Conservation (phyloP, 1,140 invertebrate genomes). For the Acromyrmex heyeri region DNA sequence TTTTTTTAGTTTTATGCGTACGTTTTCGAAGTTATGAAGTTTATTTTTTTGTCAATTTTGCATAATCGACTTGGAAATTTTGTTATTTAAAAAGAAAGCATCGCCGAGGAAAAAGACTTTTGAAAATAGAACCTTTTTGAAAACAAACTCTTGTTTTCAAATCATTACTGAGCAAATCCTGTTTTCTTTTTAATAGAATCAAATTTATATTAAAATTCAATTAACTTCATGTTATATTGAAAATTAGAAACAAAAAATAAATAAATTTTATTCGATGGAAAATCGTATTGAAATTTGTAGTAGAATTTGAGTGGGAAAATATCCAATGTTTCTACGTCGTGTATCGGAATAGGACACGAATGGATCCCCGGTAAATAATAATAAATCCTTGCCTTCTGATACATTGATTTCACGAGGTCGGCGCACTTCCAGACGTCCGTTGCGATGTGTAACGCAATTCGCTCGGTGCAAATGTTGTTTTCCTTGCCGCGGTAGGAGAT, state of each 20-base stretch:
- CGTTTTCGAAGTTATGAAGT: neutral
- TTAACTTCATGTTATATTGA: neutral
- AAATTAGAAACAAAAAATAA: neutral
- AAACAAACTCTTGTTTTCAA: neutral
- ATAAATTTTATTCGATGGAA: neutral
- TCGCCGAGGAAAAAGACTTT: neutral
- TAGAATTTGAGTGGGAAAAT: neutral
- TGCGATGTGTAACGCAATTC: slow-evolving; percentile 50
- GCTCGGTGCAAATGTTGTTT: slow-evolving; percentile 31
- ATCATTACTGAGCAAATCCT: neutral
- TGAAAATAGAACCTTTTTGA: neutral
- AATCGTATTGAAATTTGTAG: slow-evolving; percentile 19
- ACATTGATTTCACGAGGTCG: slow-evolving; percentile 27
- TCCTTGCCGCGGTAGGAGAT: slow-evolving; percentile 43
- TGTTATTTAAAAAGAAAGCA: neutral
- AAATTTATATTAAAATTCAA: neutral
- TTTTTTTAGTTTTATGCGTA: neutral
- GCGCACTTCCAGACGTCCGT: slow-evolving; percentile 32
- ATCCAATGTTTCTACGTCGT: neutral
- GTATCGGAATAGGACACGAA: neutral
- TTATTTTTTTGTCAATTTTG: slow-evolving; percentile 14
- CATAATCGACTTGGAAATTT: slow-evolving; percentile 16
- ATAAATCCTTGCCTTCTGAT: slow-evolving; percentile 50
- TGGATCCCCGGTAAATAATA: slow-evolving; percentile 48
- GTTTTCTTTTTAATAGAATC: neutral